Evolutionary conservation across 2,888 invertebrate genomes (phyloP).

Genomic region (Hyalella azteca): DNA sequence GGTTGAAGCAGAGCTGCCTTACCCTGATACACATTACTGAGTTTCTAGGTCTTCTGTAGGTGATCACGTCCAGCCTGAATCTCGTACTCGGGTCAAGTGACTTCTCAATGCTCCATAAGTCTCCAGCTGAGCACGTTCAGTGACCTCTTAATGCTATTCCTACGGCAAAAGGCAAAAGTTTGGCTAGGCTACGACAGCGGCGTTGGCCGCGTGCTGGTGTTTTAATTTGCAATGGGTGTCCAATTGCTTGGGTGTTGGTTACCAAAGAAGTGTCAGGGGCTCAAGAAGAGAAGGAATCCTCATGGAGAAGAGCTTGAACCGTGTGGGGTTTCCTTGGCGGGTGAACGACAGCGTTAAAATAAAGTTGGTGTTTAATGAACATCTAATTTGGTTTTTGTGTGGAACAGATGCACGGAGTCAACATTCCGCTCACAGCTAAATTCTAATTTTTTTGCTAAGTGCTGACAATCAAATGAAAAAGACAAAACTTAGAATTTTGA

Average conservation of each 20-base stretch:
- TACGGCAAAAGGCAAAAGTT: neutral
- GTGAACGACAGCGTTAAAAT: no score
- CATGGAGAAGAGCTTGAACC: no score
- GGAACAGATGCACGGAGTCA: no score
- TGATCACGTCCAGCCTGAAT: conserved; percentile 9
- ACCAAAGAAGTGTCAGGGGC: conserved; percentile 4
- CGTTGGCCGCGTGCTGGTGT: neutral
- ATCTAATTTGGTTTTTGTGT: no score
- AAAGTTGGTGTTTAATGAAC: no score
- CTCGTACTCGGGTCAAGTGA: conserved; percentile 7
- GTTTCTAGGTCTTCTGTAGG: conserved; percentile 22
- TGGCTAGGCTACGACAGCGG: neutral
- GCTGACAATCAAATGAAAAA: no score
- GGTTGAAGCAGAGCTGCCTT: neutral
- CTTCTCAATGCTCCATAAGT: neutral
- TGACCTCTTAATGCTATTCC: neutral
- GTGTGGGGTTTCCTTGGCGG: no score
- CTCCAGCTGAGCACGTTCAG: neutral
- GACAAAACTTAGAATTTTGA: no score
- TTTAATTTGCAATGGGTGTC: conserved; percentile 23
- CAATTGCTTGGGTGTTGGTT: neutral
- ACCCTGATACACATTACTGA: neutral
- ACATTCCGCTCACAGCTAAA: no score
- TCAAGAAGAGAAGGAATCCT: no score
- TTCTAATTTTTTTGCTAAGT: no score